Conservation (phyloP, 2,888 invertebrate genomes). For the Bugulina stolonifera region DNA sequence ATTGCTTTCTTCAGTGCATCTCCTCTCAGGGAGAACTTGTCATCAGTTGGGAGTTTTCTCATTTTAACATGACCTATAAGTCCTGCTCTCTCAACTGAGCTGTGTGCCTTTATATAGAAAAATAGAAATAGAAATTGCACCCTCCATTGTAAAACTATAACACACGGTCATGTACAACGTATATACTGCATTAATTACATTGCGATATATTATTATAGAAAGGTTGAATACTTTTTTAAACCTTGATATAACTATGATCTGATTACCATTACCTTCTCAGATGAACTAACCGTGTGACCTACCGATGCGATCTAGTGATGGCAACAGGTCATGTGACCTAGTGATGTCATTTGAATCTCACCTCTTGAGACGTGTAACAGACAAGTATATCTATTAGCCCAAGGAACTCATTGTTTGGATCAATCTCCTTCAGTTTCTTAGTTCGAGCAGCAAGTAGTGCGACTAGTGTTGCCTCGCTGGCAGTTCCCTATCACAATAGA, state of each 20-base stretch:
- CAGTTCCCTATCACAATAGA: constrained; percentile 64
- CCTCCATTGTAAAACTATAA: background rate
- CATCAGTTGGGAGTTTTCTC: constrained; percentile 66
- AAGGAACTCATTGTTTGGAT: constrained; percentile 5
- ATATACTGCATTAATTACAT: too few relatives aligned
- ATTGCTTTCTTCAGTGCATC: constrained; percentile 28
- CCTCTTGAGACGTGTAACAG: constrained; percentile 21
- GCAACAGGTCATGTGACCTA: background rate
- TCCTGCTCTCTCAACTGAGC: constrained; percentile 32
- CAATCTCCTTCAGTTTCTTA: background rate
- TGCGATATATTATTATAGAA: too few relatives aligned
- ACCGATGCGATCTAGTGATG: too few relatives aligned
- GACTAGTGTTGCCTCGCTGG: constrained; percentile 81
- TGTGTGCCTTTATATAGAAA: constrained; percentile 32
- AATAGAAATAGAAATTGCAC: background rate
- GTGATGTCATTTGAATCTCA: too few relatives aligned
- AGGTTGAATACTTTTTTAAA: too few relatives aligned
- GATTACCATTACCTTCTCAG: too few relatives aligned
- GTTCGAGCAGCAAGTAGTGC: constrained; percentile 71
- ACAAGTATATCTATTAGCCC: constrained; percentile 21
- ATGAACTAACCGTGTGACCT: too few relatives aligned
- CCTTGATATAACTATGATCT: too few relatives aligned
- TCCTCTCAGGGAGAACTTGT: constrained; percentile 59
- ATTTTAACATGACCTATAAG: constrained; percentile 67
- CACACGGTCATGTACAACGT: too few relatives aligned